phyloP scores from a whole-genome alignment of 2,797 vertebrate species.

The Clarias fuscus region DNA sequence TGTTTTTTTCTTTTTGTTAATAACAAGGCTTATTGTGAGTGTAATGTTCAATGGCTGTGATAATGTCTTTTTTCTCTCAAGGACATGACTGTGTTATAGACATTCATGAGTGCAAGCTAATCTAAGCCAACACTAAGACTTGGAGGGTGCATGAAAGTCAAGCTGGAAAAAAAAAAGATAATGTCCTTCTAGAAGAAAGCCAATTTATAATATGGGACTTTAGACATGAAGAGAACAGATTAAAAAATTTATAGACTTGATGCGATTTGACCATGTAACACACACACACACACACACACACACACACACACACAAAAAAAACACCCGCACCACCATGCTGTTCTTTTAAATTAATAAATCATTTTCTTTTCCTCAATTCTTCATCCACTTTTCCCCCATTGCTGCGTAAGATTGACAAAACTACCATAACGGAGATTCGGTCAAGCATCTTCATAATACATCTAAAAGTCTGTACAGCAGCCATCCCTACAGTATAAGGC shows the following conservation, averaged over 20 bases:
- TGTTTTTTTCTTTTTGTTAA: conserved; percentile 56
- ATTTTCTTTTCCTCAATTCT: neutral
- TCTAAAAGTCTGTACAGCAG: neutral
- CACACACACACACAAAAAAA: too few relatives aligned
- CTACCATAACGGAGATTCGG: too few relatives aligned
- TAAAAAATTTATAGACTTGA: neutral
- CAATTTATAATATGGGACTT: conserved; percentile 19
- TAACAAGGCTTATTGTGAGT: conserved; percentile 48
- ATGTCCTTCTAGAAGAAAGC: neutral
- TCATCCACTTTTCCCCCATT: neutral
- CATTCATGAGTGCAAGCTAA: conserved; percentile 19
- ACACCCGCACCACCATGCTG: neutral
- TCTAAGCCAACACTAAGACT: neutral
- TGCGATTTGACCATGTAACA: neutral
- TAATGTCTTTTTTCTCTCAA: conserved; percentile 24
- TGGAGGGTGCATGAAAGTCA: conserved; percentile 22
- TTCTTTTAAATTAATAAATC: neutral
- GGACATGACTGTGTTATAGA: conserved; percentile 21
- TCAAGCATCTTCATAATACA: neutral
- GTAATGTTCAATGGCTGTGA: conserved; percentile 44
- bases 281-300: too few relatives aligned
- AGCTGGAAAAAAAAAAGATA: neutral
- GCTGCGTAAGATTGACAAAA: neutral
- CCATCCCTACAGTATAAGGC: neutral
- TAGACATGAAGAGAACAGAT: neutral